A percentile compares a stretch with the other conserved stretches of the same genome.
phyloP scores from a whole-genome alignment of 2,113 vertebrate species.

The Menura novaehollandiae region DNA sequence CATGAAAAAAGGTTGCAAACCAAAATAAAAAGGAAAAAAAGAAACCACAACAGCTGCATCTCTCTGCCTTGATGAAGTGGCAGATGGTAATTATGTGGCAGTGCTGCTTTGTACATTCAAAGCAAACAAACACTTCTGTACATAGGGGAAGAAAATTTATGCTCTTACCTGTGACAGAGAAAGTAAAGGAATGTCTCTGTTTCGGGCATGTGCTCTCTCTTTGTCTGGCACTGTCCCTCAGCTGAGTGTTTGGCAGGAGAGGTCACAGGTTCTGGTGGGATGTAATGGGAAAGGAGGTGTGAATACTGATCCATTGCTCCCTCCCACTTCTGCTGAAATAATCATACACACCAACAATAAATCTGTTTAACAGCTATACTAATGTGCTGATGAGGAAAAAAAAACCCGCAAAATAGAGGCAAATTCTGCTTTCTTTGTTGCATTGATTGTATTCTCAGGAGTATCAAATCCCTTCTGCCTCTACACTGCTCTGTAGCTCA shows the following conservation, averaged over 20 bases:
- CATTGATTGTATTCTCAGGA: not conserved
- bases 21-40: not conserved
- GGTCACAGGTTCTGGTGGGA: not conserved
- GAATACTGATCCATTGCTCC: not conserved
- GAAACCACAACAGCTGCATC: not conserved
- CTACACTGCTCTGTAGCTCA: accelerated
- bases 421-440: not conserved
- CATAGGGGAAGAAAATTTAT: not conserved
- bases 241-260: not conserved
- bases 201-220: not conserved
- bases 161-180: not conserved
- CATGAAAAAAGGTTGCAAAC: not conserved
- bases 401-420: accelerated
- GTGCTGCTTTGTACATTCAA: not conserved
- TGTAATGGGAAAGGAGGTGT: not conserved
- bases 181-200: not conserved
- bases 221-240: not conserved
- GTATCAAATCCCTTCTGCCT: not conserved
- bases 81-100: not conserved
- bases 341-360: not conserved
- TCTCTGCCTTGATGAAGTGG: not conserved
- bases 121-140: not conserved
- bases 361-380: not conserved
- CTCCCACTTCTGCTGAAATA: not conserved
- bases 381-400: not conserved